Percentiles rank a stretch among this genome's conserved stretches.
These are phyloP conservation scores for Aphidius ervi DNA, from an alignment of 1,140 invertebrate species.

Conservation along the genomic window DNA sequence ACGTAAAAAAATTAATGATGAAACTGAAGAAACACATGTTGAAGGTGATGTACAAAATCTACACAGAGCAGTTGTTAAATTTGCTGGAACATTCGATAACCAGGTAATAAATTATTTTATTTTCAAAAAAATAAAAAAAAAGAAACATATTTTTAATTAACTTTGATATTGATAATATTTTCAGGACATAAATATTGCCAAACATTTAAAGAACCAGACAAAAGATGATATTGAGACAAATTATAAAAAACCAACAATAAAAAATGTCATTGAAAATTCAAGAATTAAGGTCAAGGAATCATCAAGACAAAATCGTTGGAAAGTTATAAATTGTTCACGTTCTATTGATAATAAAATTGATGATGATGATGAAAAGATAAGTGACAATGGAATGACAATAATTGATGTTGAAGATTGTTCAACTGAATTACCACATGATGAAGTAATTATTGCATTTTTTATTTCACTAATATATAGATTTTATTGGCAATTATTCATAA, in stretches of 20 bases:
- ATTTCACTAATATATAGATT: not conserved
- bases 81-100: slow-evolving; percentile 56
- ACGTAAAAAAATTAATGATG: slow-evolving; percentile 44
- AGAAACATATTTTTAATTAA: slow-evolving; percentile 10
- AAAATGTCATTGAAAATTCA: slow-evolving; percentile 38
- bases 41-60: slow-evolving; percentile 17
- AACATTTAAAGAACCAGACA: slow-evolving; percentile 40
- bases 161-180: slow-evolving; percentile 19
- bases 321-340: slow-evolving; percentile 39
- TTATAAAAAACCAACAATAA: slow-evolving; percentile 47
- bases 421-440: not conserved
- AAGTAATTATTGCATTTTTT: slow-evolving; percentile 15
- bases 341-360: slow-evolving; percentile 28
- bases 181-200: slow-evolving; percentile 46
- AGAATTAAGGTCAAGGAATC: slow-evolving; percentile 28
- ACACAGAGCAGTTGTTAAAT: slow-evolving; percentile 53
- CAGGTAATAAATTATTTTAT: slow-evolving; percentile 32
- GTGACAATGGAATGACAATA: slow-evolving; percentile 34
- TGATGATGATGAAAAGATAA: slow-evolving; percentile 7
- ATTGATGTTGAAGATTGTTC: slow-evolving; percentile 44
- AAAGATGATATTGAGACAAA: slow-evolving; percentile 40
- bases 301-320: slow-evolving; percentile 38
- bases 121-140: not conserved
- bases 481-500: not conserved
- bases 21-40: slow-evolving; percentile 16